Conservation (phyloP, 2,113 vertebrate genomes). For the Cariama cristata region DNA sequence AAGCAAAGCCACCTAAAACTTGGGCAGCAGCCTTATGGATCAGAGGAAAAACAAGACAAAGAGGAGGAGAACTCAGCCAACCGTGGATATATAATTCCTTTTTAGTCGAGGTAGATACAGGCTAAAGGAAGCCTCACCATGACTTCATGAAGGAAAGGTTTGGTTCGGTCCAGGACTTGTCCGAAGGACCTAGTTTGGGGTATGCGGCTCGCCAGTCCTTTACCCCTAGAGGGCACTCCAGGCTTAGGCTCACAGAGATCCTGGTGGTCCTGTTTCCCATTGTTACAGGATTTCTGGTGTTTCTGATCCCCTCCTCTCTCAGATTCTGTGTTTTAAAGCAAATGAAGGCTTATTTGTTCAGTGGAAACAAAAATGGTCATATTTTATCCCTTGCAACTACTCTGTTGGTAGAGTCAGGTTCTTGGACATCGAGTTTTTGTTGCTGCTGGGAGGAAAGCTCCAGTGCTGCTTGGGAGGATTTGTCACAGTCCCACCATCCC, state of each 20-base stretch:
- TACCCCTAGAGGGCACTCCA: slow-evolving; percentile 48
- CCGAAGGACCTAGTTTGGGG: rapidly evolving
- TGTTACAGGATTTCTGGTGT: background rate
- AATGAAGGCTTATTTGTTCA: background rate
- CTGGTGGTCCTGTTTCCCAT: rapidly evolving
- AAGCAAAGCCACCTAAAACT: background rate
- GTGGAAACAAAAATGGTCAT: background rate
- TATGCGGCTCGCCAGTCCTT: rapidly evolving
- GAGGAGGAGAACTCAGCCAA: background rate
- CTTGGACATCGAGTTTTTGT: rapidly evolving
- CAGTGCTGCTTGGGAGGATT: background rate
- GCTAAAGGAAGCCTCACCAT: background rate
- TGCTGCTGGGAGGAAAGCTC: background rate
- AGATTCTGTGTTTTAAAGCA: background rate
- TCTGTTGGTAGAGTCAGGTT: background rate
- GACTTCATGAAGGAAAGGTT: background rate
- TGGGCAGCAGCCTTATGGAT: background rate
- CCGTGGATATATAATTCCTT: rapidly evolving
- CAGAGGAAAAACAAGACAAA: background rate
- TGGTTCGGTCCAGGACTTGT: background rate
- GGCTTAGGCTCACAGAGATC: background rate
- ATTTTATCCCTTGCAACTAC: background rate
- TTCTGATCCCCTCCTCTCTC: background rate
- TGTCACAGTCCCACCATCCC: background rate
- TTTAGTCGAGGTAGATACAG: background rate